Evolutionary conservation across 2,888 invertebrate genomes (phyloP), one percentile per base, ranked within the genome.

Genomic region (Zelleria hepariella): DNA sequence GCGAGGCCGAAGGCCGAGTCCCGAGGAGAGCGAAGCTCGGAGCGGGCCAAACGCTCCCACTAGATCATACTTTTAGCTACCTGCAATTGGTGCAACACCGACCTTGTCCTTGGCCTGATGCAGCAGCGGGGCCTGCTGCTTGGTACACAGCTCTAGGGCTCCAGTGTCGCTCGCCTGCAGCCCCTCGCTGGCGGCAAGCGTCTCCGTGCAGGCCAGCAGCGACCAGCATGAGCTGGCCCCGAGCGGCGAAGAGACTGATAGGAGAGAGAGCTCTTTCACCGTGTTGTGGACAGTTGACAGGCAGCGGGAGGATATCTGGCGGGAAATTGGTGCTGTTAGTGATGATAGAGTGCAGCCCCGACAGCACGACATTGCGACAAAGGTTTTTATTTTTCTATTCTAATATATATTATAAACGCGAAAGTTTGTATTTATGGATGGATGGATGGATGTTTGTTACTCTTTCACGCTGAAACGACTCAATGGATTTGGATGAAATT

Each of bases 191-290:
- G 94, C 93, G 57, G 95, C 92, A 59, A 98, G 82, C 1, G 97
- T 95, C 82, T 98, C 98, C 61, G 97, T 90, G 62, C 96, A 95
- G 62, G 96, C 97, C 0, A 98, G 91, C 73, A 97, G 96, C 61
- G 97, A 93, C 98, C 98, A 98, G 75, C 97, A 97, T 32, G 95
- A 93, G 1, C 96, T 89, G 0, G 97, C 95, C 47, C 98, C 98
- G 21, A 93, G 92, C 26, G 95, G 94, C 59, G 93, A 91, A 57
- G 90, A 90, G 24, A 97, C 92, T 73, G 96, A 95, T 21, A 98
- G 87, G 48, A 96, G 90, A 25, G 92, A 91, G 57, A 98, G 81
- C 82, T 98, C 98, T 58, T 95, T 93, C 49, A 96, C 86, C 52
- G 96, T 96, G 65, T 96, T 96, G 81, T 98, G 96, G 54, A 98